Evolutionary conservation across 1,140 invertebrate genomes (phyloP).

Genomic region (Pogonomyrmex barbatus): DNA sequence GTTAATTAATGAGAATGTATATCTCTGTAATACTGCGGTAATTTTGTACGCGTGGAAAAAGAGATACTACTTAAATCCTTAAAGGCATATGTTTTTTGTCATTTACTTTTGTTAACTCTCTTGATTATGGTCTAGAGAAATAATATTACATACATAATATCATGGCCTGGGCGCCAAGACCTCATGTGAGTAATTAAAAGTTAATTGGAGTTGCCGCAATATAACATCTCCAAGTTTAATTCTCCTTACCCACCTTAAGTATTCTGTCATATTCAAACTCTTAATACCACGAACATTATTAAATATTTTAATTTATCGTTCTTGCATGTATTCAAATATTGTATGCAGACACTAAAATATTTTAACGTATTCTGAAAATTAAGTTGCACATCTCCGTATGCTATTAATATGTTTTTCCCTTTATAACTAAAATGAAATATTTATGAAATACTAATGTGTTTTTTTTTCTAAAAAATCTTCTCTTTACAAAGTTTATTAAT

Average conservation of each 20-base stretch:
- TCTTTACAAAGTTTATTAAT: neutral
- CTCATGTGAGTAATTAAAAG: conserved; percentile 40
- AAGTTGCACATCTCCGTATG: neutral
- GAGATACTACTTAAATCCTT: neutral
- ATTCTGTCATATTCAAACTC: conserved; percentile 40
- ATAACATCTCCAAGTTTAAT: conserved; percentile 50
- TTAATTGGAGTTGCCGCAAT: conserved; percentile 52
- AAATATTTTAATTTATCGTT: conserved; percentile 19
- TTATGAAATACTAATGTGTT: neutral
- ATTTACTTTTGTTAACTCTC: conserved; percentile 16
- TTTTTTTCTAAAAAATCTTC: neutral
- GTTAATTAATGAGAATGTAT: neutral
- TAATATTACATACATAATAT: conserved; percentile 27
- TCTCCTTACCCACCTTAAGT: conserved; percentile 34
- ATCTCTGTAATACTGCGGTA: neutral
- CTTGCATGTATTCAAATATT: conserved; percentile 6
- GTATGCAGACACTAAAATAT: conserved; percentile 10
- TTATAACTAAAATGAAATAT: neutral
- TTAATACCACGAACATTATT: conserved; percentile 23
- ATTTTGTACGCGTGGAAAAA: neutral
- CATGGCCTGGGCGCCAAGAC: conserved; percentile 10
- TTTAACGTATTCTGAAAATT: neutral
- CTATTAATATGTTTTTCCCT: neutral
- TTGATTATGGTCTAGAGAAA: neutral
- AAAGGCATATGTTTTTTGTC: neutral